A percentile compares a stretch with the other conserved stretches of the same genome.
phyloP scores from a whole-genome alignment of 2,113 vertebrate genomes.

The Donacobius atricapilla region DNA sequence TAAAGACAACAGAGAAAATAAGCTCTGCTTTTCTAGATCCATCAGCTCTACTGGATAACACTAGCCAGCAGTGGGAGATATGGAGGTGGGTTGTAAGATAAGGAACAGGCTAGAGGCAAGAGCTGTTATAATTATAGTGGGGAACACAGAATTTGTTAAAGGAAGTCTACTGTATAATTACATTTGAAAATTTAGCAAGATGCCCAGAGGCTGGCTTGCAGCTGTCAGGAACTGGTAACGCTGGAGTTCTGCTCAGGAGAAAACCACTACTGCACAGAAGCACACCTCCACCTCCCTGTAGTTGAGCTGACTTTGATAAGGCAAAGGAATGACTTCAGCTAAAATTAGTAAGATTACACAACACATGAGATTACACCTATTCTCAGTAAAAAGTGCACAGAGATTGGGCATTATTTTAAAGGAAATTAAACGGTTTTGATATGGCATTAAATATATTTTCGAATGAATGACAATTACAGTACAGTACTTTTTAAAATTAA shows the following conservation, averaged over 20 bases:
- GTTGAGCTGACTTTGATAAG: background rate
- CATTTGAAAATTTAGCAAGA: constrained; percentile 81
- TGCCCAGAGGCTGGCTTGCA: constrained; percentile 80
- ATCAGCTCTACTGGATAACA: constrained; percentile 43
- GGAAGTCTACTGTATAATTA: constrained; percentile 84
- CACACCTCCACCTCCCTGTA: constrained; percentile 27
- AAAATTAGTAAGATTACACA: background rate
- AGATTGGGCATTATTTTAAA: background rate
- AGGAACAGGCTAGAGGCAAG: constrained; percentile 74
- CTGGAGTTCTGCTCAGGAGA: constrained; percentile 66
- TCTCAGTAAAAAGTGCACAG: background rate
- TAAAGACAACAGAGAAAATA: constrained; percentile 5
- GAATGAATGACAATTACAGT: background rate
- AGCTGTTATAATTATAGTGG: constrained; percentile 76
- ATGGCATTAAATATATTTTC: background rate
- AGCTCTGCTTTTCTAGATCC: constrained; percentile 39
- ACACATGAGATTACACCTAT: background rate
- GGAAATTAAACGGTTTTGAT: background rate
- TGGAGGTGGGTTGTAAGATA: constrained; percentile 67
- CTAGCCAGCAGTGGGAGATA: constrained; percentile 71
- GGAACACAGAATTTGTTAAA: constrained; percentile 78
- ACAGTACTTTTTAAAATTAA: background rate
- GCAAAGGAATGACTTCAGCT: constrained; percentile 8
- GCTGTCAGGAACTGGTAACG: constrained; percentile 75
- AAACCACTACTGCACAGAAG: constrained; percentile 44